A percentile compares a stretch with the other conserved stretches of the same genome.
phyloP scores from a whole-genome alignment of 2,113 vertebrate genomes.

The Danionella cerebrum region DNA sequence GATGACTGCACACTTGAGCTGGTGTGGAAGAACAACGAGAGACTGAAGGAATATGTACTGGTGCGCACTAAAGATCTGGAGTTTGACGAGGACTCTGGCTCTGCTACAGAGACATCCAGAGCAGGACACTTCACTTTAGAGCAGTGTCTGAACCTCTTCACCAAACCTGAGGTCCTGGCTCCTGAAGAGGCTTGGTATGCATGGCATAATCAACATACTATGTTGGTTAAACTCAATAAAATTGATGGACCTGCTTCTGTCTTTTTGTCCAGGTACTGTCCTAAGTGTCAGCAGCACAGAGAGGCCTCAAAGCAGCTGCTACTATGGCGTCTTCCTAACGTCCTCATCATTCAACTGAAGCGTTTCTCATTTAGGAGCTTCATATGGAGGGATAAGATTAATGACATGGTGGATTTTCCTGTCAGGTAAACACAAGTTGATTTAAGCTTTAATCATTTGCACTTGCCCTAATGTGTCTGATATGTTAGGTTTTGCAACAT shows the following conservation, averaged over 20 bases:
- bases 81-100: slow-evolving; percentile 84
- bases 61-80: slow-evolving; percentile 95
- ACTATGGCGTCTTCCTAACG: slow-evolving; percentile 90
- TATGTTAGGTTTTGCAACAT: not conserved
- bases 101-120: slow-evolving; percentile 83
- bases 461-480: too few relatives aligned
- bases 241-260: not conserved
- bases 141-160: slow-evolving; percentile 97
- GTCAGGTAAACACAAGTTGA: slow-evolving; percentile 70
- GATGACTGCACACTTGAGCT: slow-evolving; percentile 82
- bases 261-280: slow-evolving; percentile 77
- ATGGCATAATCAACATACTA: not conserved
- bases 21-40: slow-evolving; percentile 96
- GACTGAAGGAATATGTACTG: slow-evolving; percentile 87
- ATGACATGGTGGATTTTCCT: slow-evolving; percentile 96
- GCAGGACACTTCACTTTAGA: slow-evolving; percentile 94
- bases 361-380: slow-evolving; percentile 98
- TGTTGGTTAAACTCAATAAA: not conserved
- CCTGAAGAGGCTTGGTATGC: slow-evolving; percentile 94
- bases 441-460: too few relatives aligned
- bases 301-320: slow-evolving; percentile 95
- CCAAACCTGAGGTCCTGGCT: slow-evolving; percentile 91
- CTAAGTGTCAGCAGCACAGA: slow-evolving; percentile 93
- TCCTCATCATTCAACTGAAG: slow-evolving; percentile 97
- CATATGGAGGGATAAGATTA: slow-evolving; percentile 98